Conservation (phyloP, 2,113 vertebrate genomes). For the Albula goreensis region DNA sequence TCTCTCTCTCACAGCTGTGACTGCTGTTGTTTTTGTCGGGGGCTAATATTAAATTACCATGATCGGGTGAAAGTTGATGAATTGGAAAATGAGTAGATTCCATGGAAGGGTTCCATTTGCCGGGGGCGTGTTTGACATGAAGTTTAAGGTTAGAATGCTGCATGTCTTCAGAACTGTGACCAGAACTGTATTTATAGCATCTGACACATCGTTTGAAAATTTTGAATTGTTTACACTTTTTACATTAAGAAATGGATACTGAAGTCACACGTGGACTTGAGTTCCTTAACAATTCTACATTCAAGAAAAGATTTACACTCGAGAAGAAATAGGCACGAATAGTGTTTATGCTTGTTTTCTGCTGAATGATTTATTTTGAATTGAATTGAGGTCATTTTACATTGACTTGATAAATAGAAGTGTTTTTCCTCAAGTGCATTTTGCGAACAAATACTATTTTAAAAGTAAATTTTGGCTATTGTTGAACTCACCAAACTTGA, state of each 20-base stretch:
- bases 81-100: constrained; percentile 18
- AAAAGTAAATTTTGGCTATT: no score
- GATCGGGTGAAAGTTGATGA: constrained; percentile 41
- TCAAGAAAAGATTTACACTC: no score
- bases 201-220: not conserved
- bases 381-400: no score
- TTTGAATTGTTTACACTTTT: not conserved
- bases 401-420: no score
- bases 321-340: no score
- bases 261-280: not conserved
- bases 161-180: not conserved
- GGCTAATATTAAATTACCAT: constrained; percentile 36
- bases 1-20: constrained; percentile 38
- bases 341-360: no score
- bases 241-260: not conserved
- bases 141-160: not conserved
- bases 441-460: no score
- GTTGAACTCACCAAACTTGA: no score
- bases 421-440: no score
- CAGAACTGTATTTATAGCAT: no score
- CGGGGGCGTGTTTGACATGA: not conserved
- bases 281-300: not conserved
- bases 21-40: constrained; percentile 54
- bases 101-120: not conserved
- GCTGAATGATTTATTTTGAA: no score